Conservation (phyloP, 2,797 vertebrate genomes). For the Linurgus olivaceus region DNA sequence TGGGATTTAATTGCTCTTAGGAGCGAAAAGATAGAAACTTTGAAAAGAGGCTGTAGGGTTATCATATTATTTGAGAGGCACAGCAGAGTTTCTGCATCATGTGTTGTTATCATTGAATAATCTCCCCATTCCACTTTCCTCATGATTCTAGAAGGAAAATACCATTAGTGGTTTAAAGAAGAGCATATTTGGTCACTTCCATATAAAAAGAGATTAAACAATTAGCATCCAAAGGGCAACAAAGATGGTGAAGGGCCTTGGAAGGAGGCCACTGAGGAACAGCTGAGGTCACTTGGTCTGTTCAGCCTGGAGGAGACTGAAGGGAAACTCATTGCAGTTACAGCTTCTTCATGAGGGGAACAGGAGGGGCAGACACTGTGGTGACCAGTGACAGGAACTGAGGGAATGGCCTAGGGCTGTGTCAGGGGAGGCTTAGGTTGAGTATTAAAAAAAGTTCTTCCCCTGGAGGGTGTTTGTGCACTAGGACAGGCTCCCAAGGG, state of each 20-base stretch:
- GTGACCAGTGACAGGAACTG: neutral
- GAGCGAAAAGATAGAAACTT: neutral
- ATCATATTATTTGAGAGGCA: neutral
- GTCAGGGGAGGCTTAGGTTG: neutral
- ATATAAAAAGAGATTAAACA: neutral
- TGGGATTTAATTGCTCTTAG: neutral
- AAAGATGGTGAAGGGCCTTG: neutral
- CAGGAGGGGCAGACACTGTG: neutral
- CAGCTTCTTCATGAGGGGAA: fast-evolving
- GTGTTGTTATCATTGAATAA: neutral
- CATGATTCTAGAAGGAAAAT: neutral
- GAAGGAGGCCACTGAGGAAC: fast-evolving
- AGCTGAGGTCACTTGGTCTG: neutral
- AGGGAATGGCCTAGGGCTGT: neutral
- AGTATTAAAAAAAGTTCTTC: neutral
- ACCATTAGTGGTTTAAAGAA: neutral
- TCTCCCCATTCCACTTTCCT: neutral
- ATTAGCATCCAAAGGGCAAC: neutral
- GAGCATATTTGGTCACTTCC: neutral
- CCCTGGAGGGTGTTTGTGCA: fast-evolving
- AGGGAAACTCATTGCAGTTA: neutral
- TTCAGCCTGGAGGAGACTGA: neutral
- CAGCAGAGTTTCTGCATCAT: neutral
- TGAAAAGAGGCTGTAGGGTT: neutral
- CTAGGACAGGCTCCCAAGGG: neutral